Base-by-base conservation (phyloP, 2,797 vertebrate genomes). In the Halcyon badia region DNA sequence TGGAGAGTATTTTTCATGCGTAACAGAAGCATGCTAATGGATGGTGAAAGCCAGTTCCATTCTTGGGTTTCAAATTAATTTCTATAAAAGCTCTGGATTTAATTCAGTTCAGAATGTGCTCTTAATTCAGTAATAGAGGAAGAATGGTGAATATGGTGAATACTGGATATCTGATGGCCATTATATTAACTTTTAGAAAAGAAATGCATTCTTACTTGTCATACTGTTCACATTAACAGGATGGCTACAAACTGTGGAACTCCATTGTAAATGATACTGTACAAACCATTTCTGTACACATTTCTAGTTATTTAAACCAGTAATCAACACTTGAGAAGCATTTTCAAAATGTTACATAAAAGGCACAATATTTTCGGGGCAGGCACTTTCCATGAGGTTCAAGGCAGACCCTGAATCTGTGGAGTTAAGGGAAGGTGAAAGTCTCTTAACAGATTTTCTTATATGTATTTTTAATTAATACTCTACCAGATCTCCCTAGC, bases 11-110 rank as follows among this genome's bases (percentile, higher is more conserved):
- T 90, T 87, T 93, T 90, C 62, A 68, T 14, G 1, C 58, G 68
- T 46, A 90, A 69, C 35, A 56, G 88, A 89, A 94, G 81, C 61
- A 52, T 62, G 25, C 54, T 97, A 95, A 96, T 89, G 89, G 83
- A 76, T 46, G 78, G 25, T 25, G 2, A 86, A 86, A 92, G 56
- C 44, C 57, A 35, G 37, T 94, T 90, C 54, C 71, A 39, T 91
- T 85, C 68, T 79, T 72, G 30, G 39, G 66, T 93, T 97, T 94
- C 69, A 86, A 49, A 87, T 96, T 96, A 77, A 89, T 83, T 93
- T 72, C 11, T 80, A 37, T 94, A 75, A 91, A 94, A 94, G 61
- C 61, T 92, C 69, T 65, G 70, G 18, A 5, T 93, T 96, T 96
- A 89, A 92, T 94, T 95, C 78, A 58, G 49, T 87, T 87, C 41